Conservation (phyloP, 2,888 invertebrate genomes). For the Caenorhabditis wallacei region DNA sequence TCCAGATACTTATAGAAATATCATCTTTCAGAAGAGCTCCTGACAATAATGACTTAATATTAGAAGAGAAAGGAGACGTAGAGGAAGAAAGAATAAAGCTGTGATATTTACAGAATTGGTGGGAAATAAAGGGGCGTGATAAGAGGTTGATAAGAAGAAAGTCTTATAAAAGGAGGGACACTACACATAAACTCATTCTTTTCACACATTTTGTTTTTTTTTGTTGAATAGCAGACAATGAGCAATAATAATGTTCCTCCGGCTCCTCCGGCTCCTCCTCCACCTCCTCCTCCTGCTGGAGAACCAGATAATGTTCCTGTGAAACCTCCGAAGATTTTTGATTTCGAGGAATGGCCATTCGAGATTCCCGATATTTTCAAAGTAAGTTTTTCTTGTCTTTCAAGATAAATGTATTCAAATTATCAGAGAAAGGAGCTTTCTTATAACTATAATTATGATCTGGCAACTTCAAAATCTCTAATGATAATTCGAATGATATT, state of each 20-base stretch:
- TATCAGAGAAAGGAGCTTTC: constrained; percentile 56
- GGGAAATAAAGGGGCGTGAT: constrained; percentile 43
- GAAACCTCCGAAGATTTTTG: constrained; percentile 54
- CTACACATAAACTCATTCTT: constrained; percentile 1
- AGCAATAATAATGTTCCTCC: constrained; percentile 39
- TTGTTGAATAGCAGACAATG: background rate
- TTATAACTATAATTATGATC: constrained; percentile 71
- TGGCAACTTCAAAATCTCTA: constrained; percentile 66
- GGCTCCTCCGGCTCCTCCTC: background rate
- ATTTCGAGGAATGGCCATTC: constrained; percentile 60
- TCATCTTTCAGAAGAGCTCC: background rate
- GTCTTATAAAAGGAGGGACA: constrained; percentile 37
- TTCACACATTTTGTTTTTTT: background rate
- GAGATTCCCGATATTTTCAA: constrained; percentile 63
- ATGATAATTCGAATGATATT: constrained; percentile 64
- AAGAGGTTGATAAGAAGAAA: constrained; percentile 38
- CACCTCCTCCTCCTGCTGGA: constrained; percentile 7
- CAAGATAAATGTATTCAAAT: no score
- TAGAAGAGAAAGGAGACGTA: constrained; percentile 3
- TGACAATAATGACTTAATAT: background rate
- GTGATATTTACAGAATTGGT: constrained; percentile 33
- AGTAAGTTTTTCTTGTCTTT: constrained; percentile 7
- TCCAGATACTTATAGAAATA: background rate
- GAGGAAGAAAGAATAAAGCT: constrained; percentile 17
- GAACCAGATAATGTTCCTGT: constrained; percentile 49